These are phyloP conservation scores for Rhynchonema sp. DNA, from an alignment of 2,888 invertebrate genomes.

Conservation along the genomic window DNA sequence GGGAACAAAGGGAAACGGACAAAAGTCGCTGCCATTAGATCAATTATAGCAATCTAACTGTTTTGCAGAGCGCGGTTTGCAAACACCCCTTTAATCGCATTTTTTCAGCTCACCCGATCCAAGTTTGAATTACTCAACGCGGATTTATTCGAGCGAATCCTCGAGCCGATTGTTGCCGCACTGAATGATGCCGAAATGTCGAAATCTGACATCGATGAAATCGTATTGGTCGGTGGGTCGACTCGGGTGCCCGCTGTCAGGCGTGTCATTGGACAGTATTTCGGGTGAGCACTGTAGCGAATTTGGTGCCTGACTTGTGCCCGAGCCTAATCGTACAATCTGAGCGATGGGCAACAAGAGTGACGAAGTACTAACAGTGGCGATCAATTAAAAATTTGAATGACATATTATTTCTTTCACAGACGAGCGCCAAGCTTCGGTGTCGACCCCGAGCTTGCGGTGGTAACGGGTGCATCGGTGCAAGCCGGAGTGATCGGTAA, in stretches of 20 bases:
- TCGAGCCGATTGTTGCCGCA: conserved; percentile 32
- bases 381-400: neutral
- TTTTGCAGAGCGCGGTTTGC: neutral
- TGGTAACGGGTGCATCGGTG: conserved; percentile 35
- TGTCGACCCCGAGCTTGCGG: conserved; percentile 36
- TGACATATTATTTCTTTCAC: neutral
- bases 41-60: too few relatives aligned
- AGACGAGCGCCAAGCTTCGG: conserved; percentile 27
- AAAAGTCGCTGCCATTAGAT: too few relatives aligned
- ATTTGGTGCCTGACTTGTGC: too few relatives aligned
- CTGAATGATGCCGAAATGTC: conserved; percentile 27
- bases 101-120: conserved; percentile 25
- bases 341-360: too few relatives aligned
- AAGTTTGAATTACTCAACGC: conserved; percentile 33
- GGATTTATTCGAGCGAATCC: conserved; percentile 32
- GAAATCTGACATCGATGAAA: conserved; percentile 32
- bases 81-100: neutral
- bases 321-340: too few relatives aligned
- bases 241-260: conserved; percentile 35
- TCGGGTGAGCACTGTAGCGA: conserved; percentile 23
- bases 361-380: neutral
- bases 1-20: too few relatives aligned
- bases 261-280: conserved; percentile 31
- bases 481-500: conserved; percentile 38
- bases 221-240: conserved; percentile 37